Evolutionary conservation across 2,888 invertebrate genomes (phyloP), one percentile per base, ranked within the genome.

Genomic region (Ectemnius lituratus): DNA sequence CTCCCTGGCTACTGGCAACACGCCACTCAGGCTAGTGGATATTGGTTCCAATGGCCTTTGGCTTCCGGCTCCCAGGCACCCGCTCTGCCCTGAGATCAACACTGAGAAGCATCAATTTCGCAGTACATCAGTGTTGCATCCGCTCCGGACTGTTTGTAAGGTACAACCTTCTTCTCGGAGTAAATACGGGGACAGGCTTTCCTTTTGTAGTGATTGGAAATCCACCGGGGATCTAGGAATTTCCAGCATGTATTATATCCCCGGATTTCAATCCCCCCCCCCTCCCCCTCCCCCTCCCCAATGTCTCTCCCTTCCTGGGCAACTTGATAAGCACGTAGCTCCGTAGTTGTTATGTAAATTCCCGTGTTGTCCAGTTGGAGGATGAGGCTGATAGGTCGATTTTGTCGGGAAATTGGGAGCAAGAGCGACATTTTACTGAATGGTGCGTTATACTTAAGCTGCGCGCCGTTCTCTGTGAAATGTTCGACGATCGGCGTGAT

Each of bases 1-100:
- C 79, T 90, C n/a, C 88, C 90, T 3, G 87, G 90, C 0, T 90
- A 90, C 47, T 90, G 90, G 87, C 90, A 90, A 63, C 90, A 90
- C 67, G 89, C 89, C 0, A 85, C 89, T 3, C 83, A 89, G 0
- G 87, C 90, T 3, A 84, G 86, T 0, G 88, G 88, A 0, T 90
- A 90, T 65, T 90, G 90, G 89, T 89, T 90, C 0, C 87, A 88
- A 57, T 87, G 87, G 27, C 82, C 89, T 6, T 88, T 90, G n/a
- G 84, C 86, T 16, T 80, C 86, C 59, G 82, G 84, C 3, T 84
- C 89, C 20, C 90, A 90, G 66, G 84, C 88, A 1, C 76, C 89
- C 3, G 82, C 89, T 3, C 84, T 90, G 59, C 83, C 87, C 18
- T 84, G 88, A 70, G 89, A 90, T 64, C 89, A 90, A 27, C 78